Evolutionary conservation across 2,888 invertebrate genomes (phyloP).

Genomic region (Coenonympha arcania): DNA sequence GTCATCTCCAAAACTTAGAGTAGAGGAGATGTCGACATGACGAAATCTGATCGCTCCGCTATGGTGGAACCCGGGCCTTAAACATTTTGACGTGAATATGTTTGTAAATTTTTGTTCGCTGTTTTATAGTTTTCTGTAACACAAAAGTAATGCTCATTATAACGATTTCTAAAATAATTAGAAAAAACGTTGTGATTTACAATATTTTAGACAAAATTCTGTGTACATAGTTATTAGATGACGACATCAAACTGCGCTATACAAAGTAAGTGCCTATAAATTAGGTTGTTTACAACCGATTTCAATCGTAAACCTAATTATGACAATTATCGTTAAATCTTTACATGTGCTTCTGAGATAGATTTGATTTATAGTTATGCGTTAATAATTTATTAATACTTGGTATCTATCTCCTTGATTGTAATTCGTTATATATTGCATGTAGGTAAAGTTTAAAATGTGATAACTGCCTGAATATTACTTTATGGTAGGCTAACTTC

Average conservation of each 20-base stretch:
- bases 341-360: conserved; percentile 2
- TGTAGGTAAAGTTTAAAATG: not conserved
- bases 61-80: too few relatives aligned
- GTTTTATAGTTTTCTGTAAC: too few relatives aligned
- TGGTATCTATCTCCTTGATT: not conserved
- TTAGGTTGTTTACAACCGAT: conserved; percentile 13
- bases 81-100: too few relatives aligned
- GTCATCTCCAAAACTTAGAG: too few relatives aligned
- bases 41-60: too few relatives aligned
- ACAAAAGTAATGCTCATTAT: too few relatives aligned
- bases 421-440: not conserved
- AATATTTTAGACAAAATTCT: conserved; percentile 2
- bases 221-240: too few relatives aligned
- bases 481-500: too few relatives aligned
- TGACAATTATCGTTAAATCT: conserved; percentile 17
- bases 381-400: not conserved
- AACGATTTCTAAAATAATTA: too few relatives aligned
- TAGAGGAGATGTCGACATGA: too few relatives aligned
- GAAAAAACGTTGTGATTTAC: not conserved
- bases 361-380: not conserved
- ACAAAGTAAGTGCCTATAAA: conserved; percentile 4
- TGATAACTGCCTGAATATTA: too few relatives aligned
- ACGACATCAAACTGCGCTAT: conserved; percentile 13
- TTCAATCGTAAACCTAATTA: conserved; percentile 17
- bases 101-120: too few relatives aligned